Evolutionary conservation across 2,797 vertebrate genomes (phyloP), one percentile per base, ranked within the genome.

Genomic region (Odontamblyopus lacepedii): DNA sequence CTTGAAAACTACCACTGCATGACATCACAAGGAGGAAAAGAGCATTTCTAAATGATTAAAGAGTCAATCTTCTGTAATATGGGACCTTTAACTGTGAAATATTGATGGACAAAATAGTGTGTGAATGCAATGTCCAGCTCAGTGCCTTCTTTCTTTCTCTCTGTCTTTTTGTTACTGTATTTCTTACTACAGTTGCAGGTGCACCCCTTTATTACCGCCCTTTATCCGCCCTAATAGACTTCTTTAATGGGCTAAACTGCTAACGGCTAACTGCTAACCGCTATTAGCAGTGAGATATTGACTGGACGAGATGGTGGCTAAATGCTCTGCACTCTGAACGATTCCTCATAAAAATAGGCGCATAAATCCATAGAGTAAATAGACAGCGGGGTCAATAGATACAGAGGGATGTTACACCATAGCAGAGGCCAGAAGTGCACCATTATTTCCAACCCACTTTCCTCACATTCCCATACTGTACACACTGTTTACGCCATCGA

Each of bases 391-490:
- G 35, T 69, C 53, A 50, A 32, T 64, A 26, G 30, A 61, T 15
- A 55, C 29, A 71, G n/a, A 44, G 68, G 27, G 35, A 63, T 30
- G 61, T 70, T 30, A 51, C 35, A 59, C 32, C 63, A 64, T 5
- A 60, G 65, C 61, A 59, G 18, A 4, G 19, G 27, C 3, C 35
- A 67, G 19, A 59, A 76, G 23, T 63, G 27, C 23, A 63, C 61
- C 13, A 71, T 60, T 48, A 71, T 30, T 57, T 44, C 61, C 41
- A 67, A 27, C 56, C 41, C 50, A 51, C 35, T 70, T 35, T 67
- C 53, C 70, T 69, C 48, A 44, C 74, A 69, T 57, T 61, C 38
- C 61, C 63, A 30, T 26, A 15, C 51, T 68, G 48, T 67, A 66
- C 59, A 63, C 26, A 74, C 41, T n/a, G n/a, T 55, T 8, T 26